A percentile compares a stretch with the other conserved stretches of the same genome.
Evolutionary conservation across 2,888 invertebrate species (phyloP).

Genomic region (Lochmaea capreae): DNA sequence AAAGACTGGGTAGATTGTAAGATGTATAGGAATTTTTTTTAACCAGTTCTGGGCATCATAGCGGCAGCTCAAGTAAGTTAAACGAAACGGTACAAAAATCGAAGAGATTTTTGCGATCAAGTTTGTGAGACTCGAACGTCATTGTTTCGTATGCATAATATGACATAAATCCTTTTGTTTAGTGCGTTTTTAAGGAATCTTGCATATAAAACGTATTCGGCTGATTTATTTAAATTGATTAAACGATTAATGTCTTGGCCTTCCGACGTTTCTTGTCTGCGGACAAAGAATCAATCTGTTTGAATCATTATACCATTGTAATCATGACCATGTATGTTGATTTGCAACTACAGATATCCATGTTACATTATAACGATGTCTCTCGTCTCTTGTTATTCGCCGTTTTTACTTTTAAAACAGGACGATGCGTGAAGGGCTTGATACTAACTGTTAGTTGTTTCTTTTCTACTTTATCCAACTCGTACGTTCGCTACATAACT

Average conservation of each 20-base stretch:
- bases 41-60: slow-evolving; percentile 27
- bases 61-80: slow-evolving; percentile 24
- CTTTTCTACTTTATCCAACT: slow-evolving; percentile 13
- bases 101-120: slow-evolving; percentile 37
- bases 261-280: slow-evolving; percentile 60
- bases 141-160: slow-evolving; percentile 46
- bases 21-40: slow-evolving; percentile 33
- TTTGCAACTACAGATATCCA: slow-evolving; percentile 60
- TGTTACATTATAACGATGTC: slow-evolving; percentile 52
- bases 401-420: slow-evolving; percentile 43
- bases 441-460: slow-evolving; percentile 31
- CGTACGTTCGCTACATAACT: not conserved
- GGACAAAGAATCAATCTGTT: slow-evolving; percentile 63
- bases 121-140: slow-evolving; percentile 37
- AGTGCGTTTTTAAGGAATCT: slow-evolving; percentile 57
- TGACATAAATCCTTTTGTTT: slow-evolving; percentile 56
- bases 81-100: slow-evolving; percentile 34
- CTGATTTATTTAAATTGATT: slow-evolving; percentile 63
- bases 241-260: slow-evolving; percentile 62
- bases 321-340: slow-evolving; percentile 61
- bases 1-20: slow-evolving; percentile 29
- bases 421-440: slow-evolving; percentile 36
- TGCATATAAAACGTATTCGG: slow-evolving; percentile 61
- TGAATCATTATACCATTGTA: slow-evolving; percentile 63
- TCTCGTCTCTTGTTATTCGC: slow-evolving; percentile 43